Conservation (phyloP, 1,140 invertebrate species). For the Leptestheria dahalacensis region DNA sequence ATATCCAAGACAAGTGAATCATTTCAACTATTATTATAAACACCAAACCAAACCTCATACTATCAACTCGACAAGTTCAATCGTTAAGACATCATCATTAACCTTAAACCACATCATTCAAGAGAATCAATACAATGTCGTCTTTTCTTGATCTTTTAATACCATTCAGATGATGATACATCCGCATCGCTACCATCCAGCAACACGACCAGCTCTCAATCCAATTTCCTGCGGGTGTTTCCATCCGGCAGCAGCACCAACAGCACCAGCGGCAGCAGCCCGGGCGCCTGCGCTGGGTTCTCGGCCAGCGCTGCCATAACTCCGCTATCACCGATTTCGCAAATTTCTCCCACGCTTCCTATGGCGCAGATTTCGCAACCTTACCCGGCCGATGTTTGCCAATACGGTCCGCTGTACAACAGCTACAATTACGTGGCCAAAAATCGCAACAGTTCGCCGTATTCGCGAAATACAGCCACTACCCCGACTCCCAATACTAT, state of each 20-base stretch:
- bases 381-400: constrained; percentile 32
- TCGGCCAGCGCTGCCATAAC: not conserved
- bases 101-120: no score
- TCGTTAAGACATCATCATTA: no score
- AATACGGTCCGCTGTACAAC: constrained; percentile 36
- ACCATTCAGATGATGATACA: constrained; percentile 1
- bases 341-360: constrained; percentile 1
- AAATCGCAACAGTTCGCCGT: constrained; percentile 14
- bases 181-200: not conserved
- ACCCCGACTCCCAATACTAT: not conserved
- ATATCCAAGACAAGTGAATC: no score
- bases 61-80: no score
- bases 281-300: not conserved
- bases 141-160: not conserved
- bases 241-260: not conserved
- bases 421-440: constrained; percentile 22
- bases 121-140: no score
- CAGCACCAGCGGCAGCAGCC: not conserved
- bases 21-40: no score
- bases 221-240: not conserved
- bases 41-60: no score
- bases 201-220: not conserved
- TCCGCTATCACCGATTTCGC: constrained; percentile 7
- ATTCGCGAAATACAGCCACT: constrained; percentile 11
- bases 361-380: constrained; percentile 23